These are phyloP conservation scores for Dissostichus mawsoni DNA, from an alignment of 2,113 vertebrate species.

Conservation along the genomic window DNA sequence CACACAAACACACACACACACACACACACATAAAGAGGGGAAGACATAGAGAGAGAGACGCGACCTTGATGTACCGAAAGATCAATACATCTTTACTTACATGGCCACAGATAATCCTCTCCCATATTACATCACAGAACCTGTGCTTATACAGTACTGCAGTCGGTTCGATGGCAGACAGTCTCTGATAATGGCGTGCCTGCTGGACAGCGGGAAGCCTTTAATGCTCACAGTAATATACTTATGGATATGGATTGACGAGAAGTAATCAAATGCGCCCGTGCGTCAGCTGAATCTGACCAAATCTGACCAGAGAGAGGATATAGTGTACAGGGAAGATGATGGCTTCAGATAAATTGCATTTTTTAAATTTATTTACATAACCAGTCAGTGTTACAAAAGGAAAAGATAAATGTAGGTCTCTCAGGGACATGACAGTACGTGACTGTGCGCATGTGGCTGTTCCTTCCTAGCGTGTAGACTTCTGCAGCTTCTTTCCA, in stretches of 20 bases:
- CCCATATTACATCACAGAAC: slow-evolving; percentile 42
- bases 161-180: slow-evolving; percentile 10
- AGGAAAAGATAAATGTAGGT: neutral
- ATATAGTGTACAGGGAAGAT: slow-evolving; percentile 2
- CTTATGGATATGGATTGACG: slow-evolving; percentile 22
- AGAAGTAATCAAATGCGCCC: slow-evolving; percentile 27
- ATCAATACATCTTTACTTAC: slow-evolving; percentile 49
- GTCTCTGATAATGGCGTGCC: neutral
- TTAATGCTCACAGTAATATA: slow-evolving; percentile 18
- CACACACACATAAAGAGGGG: neutral
- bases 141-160: neutral
- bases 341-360: slow-evolving; percentile 10
- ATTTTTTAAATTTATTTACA: neutral
- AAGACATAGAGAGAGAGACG: slow-evolving; percentile 7
- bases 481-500: neutral
- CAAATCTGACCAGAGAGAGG: neutral
- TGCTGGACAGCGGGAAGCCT: slow-evolving; percentile 18
- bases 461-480: slow-evolving; percentile 11
- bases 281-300: slow-evolving; percentile 4
- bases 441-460: slow-evolving; percentile 5
- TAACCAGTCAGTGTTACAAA: neutral
- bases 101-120: slow-evolving; percentile 42
- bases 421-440: neutral
- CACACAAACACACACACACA: slow-evolving; percentile 10
- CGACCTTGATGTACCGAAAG: slow-evolving; percentile 45